Evolutionary conservation across 1,140 invertebrate genomes (phyloP).

Genomic region (Ips nitidus): DNA sequence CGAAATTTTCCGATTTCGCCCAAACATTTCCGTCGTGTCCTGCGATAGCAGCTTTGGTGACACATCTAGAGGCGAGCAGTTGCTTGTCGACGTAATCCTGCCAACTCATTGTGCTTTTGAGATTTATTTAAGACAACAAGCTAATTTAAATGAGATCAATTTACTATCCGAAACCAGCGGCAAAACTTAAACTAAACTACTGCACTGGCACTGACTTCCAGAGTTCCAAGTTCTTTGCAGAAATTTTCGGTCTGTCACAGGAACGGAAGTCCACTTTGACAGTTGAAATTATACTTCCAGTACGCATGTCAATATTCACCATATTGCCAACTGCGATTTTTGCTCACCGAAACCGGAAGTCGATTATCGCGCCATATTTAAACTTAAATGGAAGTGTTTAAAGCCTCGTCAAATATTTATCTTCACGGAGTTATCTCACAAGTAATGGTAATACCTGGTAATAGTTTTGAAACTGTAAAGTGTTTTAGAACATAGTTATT

Average conservation of each 20-base stretch:
- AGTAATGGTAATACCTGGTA: too few relatives aligned
- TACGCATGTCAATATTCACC: too few relatives aligned
- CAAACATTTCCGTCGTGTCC: constrained; percentile 93
- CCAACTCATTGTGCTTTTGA: constrained; percentile 81
- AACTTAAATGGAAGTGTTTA: too few relatives aligned
- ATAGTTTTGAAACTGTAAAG: too few relatives aligned
- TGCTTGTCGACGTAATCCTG: constrained; percentile 98
- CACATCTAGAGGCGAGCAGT: constrained; percentile 89
- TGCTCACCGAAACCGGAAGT: too few relatives aligned
- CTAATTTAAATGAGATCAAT: constrained; percentile 9
- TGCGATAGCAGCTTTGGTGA: constrained; percentile 90
- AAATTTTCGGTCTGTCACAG: constrained; percentile 10
- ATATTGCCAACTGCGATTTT: too few relatives aligned
- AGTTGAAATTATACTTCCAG: background rate
- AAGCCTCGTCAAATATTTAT: too few relatives aligned
- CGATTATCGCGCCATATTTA: too few relatives aligned
- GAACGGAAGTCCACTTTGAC: constrained; percentile 11
- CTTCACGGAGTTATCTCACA: too few relatives aligned
- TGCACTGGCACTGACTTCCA: background rate
- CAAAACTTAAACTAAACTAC: constrained; percentile 6
- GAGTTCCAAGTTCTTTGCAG: too few relatives aligned
- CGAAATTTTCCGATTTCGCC: constrained; percentile 91
- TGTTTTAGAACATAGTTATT: too few relatives aligned
- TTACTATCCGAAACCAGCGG: constrained; percentile 6
- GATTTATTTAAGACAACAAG: constrained; percentile 37